Base-by-base conservation (phyloP, 1,140 invertebrate genomes). In the Brachystomella parvula region DNA sequence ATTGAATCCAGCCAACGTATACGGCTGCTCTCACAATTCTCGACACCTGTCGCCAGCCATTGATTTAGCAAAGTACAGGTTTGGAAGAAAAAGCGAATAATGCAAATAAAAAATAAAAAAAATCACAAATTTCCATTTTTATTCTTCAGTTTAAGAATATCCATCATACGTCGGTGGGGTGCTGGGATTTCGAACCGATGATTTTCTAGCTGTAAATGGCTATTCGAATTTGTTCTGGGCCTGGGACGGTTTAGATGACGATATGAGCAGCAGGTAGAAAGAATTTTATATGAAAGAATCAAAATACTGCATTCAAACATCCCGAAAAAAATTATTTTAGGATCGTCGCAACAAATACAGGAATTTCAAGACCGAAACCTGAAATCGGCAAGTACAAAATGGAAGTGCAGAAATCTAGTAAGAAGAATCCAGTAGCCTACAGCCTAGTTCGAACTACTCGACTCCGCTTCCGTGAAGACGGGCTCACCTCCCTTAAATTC, bases 191-290 rank as follows among this genome's bases (percentile, higher is more conserved):
- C 77, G 74, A 47, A 79, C 80, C 9, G 77, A 82, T 17, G 83
- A 86, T 71, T 85, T 85, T 72, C 73, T 81, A 19, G 76, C 77
- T 47, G 82, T 86, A 0, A 87, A 87, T 74, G 86, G 86, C 2
- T 88, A 85, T 74, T 84, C 84, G 3, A 87, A 87, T 75, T 76
- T 83, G 19, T 87, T 85, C 74, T 87, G 85, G 86, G 86, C 84
- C 1, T 87, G 84, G 84, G 86, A 82, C 30, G 83, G 81, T 2
- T 82, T 85, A 76, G 84, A 85, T 69, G 86, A 87, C 71, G 85
- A 87, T 72, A 85, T 87, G 83, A 78, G 76, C 35, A 79, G 78
- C 76, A 81, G 77, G 82, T 81, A 73, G 73, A 75, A 35, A 75
- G 67, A 24, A 26, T 39, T 39, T 39, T 39, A 9, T 39, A 9